These are phyloP conservation scores for Trichacis sp. DNA, from an alignment of 2,888 invertebrate species.

Conservation along the genomic window DNA sequence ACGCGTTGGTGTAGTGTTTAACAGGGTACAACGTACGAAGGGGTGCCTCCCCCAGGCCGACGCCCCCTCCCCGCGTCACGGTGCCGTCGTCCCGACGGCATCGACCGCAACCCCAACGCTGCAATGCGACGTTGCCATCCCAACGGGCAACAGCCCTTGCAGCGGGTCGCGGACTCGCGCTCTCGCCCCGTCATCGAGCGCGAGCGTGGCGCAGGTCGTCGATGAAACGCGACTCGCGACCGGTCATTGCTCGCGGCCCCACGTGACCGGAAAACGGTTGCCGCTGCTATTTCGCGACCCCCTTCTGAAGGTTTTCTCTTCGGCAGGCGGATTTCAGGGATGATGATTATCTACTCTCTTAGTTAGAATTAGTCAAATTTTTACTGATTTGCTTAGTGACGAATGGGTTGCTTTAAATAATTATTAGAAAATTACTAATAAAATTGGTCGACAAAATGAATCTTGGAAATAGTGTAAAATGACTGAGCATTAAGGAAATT, in stretches of 20 bases:
- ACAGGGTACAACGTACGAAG: constrained; percentile 24
- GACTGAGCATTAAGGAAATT: too few relatives aligned
- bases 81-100: constrained; percentile 60
- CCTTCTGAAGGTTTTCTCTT: not conserved
- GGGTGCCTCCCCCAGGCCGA: constrained; percentile 23
- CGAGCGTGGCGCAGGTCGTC: constrained; percentile 36
- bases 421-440: too few relatives aligned
- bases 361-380: too few relatives aligned
- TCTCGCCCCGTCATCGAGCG: constrained; percentile 28
- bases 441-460: too few relatives aligned
- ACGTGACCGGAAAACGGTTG: constrained; percentile 37
- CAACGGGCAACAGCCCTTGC: constrained; percentile 68
- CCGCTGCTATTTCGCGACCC: not conserved
- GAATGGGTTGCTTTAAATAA: too few relatives aligned
- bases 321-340: too few relatives aligned
- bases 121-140: constrained; percentile 70
- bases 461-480: too few relatives aligned
- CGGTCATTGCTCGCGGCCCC: constrained; percentile 42
- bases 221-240: constrained; percentile 21
- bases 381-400: too few relatives aligned
- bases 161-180: constrained; percentile 41
- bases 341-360: too few relatives aligned
- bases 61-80: constrained; percentile 32
- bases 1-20: constrained; percentile 24
- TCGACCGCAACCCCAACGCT: constrained; percentile 69